Percentiles rank a stretch among this genome's conserved stretches.
These are phyloP conservation scores for Antedon bifida DNA, from an alignment of 35 echinoderm and acorn worm genomes.

Conservation along the genomic window DNA sequence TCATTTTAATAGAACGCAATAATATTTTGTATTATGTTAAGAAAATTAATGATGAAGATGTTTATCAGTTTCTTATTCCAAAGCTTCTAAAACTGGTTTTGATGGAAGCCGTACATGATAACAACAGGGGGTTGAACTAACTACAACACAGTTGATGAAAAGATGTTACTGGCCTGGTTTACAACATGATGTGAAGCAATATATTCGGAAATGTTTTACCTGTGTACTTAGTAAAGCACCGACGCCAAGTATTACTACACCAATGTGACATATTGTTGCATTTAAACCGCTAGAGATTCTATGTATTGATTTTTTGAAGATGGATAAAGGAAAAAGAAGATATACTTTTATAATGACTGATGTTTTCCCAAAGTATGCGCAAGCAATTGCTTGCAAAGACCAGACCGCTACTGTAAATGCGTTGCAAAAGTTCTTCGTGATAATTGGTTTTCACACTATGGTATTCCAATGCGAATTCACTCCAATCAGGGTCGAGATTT, in stretches of 20 bases:
- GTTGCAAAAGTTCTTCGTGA: neutral
- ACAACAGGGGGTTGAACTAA: neutral
- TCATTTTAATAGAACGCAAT: no score
- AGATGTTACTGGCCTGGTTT: neutral
- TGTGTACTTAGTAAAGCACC: neutral
- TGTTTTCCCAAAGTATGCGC: constrained; percentile 8
- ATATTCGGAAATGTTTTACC: neutral
- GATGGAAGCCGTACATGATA: neutral
- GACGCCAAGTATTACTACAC: neutral
- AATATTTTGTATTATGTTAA: no score
- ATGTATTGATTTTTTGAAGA: neutral
- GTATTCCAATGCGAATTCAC: constrained; percentile 11
- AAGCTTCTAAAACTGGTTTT: no score
- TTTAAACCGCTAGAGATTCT: neutral
- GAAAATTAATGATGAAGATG: no score
- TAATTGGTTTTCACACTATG: constrained; percentile 15
- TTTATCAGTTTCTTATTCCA: no score
- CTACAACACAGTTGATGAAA: neutral
- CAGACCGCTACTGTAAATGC: neutral
- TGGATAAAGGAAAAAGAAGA: neutral
- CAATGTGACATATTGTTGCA: neutral
- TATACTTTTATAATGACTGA: neutral
- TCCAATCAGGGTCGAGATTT: constrained; percentile 11
- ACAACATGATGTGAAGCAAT: neutral
- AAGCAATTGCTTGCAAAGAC: neutral